Conservation (phyloP, 2,797 vertebrate genomes). For the Anas flavirostris region DNA sequence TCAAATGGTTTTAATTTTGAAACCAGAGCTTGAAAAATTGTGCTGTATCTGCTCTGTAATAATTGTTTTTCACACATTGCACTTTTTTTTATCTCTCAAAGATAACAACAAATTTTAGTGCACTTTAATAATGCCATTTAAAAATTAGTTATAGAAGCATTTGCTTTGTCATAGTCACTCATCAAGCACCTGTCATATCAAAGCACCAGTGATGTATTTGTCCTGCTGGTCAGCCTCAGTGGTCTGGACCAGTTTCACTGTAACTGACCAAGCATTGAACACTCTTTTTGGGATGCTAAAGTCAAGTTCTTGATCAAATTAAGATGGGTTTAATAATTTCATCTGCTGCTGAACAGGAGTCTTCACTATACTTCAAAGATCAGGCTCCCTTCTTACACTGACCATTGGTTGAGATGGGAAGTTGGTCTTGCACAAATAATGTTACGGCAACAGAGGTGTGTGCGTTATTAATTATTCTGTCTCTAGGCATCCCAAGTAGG, state of each 20-base stretch:
- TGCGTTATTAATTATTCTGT: fast-evolving
- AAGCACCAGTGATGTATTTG: conserved; percentile 24
- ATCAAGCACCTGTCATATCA: conserved; percentile 35
- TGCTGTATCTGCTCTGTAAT: conserved; percentile 3
- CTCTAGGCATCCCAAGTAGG: background rate
- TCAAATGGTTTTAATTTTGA: conserved; percentile 24
- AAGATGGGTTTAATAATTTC: conserved; percentile 43
- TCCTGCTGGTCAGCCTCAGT: conserved; percentile 42
- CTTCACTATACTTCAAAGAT: background rate
- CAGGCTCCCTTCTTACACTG: background rate
- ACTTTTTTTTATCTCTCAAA: background rate
- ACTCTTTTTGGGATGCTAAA: conserved; percentile 22
- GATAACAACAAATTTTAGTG: conserved; percentile 15
- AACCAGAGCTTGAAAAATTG: conserved; percentile 33
- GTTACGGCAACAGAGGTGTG: background rate
- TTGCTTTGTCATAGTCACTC: conserved; percentile 9
- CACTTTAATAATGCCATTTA: conserved; percentile 14
- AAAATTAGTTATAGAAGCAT: conserved; percentile 35
- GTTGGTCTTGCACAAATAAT: background rate
- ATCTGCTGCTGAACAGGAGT: conserved; percentile 18
- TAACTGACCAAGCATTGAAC: conserved; percentile 22
- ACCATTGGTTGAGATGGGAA: background rate
- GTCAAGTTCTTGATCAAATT: conserved; percentile 52
- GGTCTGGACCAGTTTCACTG: conserved; percentile 22
- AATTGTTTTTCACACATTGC: conserved; percentile 32